Base-by-base conservation (phyloP, 2,888 invertebrate genomes). In the Plebejus argus region DNA sequence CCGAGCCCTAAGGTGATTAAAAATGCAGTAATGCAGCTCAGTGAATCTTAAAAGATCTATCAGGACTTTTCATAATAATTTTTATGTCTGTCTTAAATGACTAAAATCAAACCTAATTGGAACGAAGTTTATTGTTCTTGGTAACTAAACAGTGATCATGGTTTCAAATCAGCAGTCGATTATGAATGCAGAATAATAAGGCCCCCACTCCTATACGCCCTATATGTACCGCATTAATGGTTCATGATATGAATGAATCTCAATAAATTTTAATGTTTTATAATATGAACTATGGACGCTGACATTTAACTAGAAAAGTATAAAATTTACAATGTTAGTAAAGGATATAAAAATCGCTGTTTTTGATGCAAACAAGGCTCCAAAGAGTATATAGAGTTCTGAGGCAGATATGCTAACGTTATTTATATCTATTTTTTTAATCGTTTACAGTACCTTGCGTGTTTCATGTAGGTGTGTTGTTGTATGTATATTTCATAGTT, bases 181-280 rank as follows among this genome's bases (percentile, higher is more conserved):
- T 28, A 66, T 66, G 66, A 66, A 66, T 66, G 66, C 66, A 33
- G 66, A 66, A 66, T 66, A 66, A 28, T 66, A 33, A 33, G 28
- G 28, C 66, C 61, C 61, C 61, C 61, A 61, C 61, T 61, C 23
- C 28, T 28, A 28, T n/a, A 18, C 15, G 33, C 28, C 66, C 33
- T 66, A 66, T 28, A 66, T 33, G 66, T 66, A 66, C 28, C 66
- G 28, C 66, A 33, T 66, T 66, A 66, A 15, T 66, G 33, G 28
- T 66, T 66, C 66, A 66, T 66, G 66, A 66, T 66, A 66, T 66
- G 28, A 66, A 66, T 66, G 66, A 66, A 66, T 66, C 66, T 66
- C 28, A 66, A 33, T 66, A 66, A 66, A n/a, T n/a, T n/a, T 66
- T 66, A 66, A 28, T 33, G 15, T 28, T 66, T 28, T 66, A 23